These are phyloP conservation scores for Sycophila sp. DNA, from an alignment of 1,140 invertebrate genomes.

Conservation along the genomic window DNA sequence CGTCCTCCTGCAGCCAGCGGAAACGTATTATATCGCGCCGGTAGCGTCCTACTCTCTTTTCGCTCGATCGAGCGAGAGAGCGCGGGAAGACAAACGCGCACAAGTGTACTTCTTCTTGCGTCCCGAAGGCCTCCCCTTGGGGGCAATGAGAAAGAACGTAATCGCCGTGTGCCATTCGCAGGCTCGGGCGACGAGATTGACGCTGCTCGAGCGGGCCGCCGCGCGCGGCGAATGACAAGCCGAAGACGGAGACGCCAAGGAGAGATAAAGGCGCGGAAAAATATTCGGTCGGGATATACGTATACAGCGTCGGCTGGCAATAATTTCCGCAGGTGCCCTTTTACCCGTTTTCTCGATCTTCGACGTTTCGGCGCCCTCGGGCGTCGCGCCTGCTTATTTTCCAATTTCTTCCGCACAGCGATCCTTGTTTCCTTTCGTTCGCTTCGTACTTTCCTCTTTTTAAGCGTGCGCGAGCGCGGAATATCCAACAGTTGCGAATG, in stretches of 20 bases:
- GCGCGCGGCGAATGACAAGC: background rate
- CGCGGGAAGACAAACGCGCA: background rate
- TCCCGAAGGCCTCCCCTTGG: no score
- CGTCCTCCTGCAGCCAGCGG: no score
- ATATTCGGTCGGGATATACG: background rate
- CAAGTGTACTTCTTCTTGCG: background rate
- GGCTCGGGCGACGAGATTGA: conserved; percentile 4
- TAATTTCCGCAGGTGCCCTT: conserved; percentile 2
- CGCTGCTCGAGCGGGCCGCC: background rate
- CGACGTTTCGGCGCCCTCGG: background rate
- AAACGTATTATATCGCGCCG: background rate
- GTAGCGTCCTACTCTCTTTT: background rate
- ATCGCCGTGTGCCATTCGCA: conserved; percentile 28
- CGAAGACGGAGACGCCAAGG: background rate
- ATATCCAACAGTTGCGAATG: conserved; percentile 17
- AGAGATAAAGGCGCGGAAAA: background rate
- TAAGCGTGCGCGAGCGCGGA: background rate
- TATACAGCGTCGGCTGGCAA: background rate
- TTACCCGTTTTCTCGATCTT: background rate
- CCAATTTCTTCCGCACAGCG: background rate
- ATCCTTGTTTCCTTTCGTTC: background rate
- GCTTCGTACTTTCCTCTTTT: background rate
- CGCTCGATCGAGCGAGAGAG: conserved; percentile 6
- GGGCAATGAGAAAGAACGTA: conserved; percentile 27
- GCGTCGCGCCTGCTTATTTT: conserved; percentile 14